These are phyloP conservation scores for Caenorhabditis macrosperma DNA, from an alignment of 2,888 invertebrate species.

Conservation along the genomic window DNA sequence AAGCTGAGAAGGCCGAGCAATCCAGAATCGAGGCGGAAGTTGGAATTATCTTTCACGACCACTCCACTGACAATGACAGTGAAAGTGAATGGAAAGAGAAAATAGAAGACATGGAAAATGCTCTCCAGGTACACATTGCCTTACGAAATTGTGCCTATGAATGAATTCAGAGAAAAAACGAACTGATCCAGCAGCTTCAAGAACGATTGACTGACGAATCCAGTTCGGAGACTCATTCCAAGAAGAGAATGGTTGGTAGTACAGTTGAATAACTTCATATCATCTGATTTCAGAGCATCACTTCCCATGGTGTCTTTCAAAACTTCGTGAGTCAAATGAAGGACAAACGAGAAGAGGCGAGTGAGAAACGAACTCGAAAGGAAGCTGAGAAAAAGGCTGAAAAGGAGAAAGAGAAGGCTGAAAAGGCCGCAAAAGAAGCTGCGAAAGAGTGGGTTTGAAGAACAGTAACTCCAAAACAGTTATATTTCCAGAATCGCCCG, in stretches of 20 bases:
- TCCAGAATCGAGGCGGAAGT: slow-evolving; percentile 45
- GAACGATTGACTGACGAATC: slow-evolving; percentile 62
- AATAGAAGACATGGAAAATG: slow-evolving; percentile 67
- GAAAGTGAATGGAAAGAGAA: slow-evolving; percentile 53
- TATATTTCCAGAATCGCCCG: slow-evolving; percentile 53
- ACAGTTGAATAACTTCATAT: not conserved
- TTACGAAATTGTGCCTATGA: too few species aligned
- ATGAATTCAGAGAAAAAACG: slow-evolving; percentile 56
- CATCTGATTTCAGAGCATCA: slow-evolving; percentile 61
- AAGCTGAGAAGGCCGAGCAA: slow-evolving; percentile 36
- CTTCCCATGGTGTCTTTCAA: slow-evolving; percentile 70
- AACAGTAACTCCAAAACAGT: not conserved
- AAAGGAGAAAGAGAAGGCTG: slow-evolving; percentile 62
- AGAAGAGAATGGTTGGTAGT: slow-evolving; percentile 66
- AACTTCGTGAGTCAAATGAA: slow-evolving; percentile 72
- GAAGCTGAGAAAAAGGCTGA: slow-evolving; percentile 69
- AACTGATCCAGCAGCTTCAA: slow-evolving; percentile 65
- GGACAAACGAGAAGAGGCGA: slow-evolving; percentile 65
- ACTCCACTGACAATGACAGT: slow-evolving; percentile 41
- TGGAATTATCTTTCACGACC: slow-evolving; percentile 19
- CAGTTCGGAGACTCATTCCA: slow-evolving; percentile 62
- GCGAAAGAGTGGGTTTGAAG: slow-evolving; percentile 61
- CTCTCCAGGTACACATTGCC: slow-evolving; percentile 31
- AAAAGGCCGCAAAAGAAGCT: slow-evolving; percentile 69
- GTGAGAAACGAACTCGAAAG: slow-evolving; percentile 65